These are phyloP conservation scores for Gymnocypris eckloni DNA, from an alignment of 2,797 vertebrate species.

Conservation along the genomic window DNA sequence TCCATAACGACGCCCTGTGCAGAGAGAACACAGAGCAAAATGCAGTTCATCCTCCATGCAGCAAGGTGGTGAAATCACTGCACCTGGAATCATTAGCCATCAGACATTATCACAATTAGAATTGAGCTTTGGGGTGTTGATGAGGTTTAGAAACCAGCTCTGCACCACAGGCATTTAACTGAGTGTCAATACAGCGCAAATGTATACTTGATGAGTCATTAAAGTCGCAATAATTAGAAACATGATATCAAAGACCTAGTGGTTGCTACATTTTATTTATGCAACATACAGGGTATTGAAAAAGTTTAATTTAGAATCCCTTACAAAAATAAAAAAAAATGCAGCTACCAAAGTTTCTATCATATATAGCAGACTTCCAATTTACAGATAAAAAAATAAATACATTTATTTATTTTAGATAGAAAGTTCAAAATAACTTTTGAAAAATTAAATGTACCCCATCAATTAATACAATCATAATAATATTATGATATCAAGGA, in stretches of 20 bases:
- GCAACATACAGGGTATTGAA: neutral
- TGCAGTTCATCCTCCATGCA: slow-evolving; percentile 4
- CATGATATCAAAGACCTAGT: neutral
- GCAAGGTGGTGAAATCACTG: neutral
- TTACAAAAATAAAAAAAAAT: neutral
- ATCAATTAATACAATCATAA: neutral
- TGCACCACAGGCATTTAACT: slow-evolving; percentile 19
- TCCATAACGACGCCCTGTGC: slow-evolving; percentile 97
- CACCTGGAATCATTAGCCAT: neutral
- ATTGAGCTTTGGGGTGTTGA: neutral
- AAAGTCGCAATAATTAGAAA: neutral
- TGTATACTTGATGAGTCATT: neutral
- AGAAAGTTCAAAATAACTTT: no score
- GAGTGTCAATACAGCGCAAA: slow-evolving; percentile 30
- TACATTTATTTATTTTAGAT: no score
- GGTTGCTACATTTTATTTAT: neutral
- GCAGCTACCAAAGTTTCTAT: neutral
- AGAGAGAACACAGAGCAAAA: slow-evolving; percentile 2
- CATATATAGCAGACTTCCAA: neutral
- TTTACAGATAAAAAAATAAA: no score
- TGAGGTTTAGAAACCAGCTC: slow-evolving; percentile 7
- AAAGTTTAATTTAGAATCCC: neutral
- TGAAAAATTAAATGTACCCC: no score
- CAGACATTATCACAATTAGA: neutral
- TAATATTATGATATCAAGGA: neutral